Evolutionary conservation across 1,140 invertebrate species (phyloP).

Genomic region (Drosophila persimilis): DNA sequence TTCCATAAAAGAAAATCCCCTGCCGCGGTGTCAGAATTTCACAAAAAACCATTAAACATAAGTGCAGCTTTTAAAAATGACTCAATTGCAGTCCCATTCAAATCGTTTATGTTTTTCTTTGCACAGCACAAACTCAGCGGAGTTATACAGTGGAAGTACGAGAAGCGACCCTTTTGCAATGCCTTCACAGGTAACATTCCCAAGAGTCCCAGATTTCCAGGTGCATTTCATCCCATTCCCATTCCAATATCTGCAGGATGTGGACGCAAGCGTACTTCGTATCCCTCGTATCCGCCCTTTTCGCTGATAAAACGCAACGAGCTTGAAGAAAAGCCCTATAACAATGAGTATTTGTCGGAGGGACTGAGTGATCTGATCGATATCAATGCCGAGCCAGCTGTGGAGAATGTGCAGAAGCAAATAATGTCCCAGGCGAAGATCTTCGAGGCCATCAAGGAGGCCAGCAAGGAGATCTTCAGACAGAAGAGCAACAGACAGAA

Average conservation of each 20-base stretch:
- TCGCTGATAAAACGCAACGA: slow-evolving; percentile 73
- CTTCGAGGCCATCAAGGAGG: slow-evolving; percentile 90
- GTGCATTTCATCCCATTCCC: neutral
- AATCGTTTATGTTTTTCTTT: neutral
- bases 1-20: too few relatives aligned
- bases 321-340: slow-evolving; percentile 68
- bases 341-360: slow-evolving; percentile 84
- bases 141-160: slow-evolving; percentile 78
- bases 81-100: neutral
- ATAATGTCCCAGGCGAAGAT: slow-evolving; percentile 90
- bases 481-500: slow-evolving; percentile 83
- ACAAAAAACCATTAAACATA: neutral
- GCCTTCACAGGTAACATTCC: slow-evolving; percentile 86
- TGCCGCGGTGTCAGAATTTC: neutral
- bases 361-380: slow-evolving; percentile 86
- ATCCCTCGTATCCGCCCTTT: slow-evolving; percentile 83
- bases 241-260: slow-evolving; percentile 84
- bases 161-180: slow-evolving; percentile 89
- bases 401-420: slow-evolving; percentile 89
- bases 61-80: neutral
- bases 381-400: slow-evolving; percentile 87
- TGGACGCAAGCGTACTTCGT: slow-evolving; percentile 86
- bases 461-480: slow-evolving; percentile 87
- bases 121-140: slow-evolving; percentile 76
- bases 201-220: neutral